phyloP scores from a whole-genome alignment of 2,797 vertebrate genomes.

The Eulemur rubriventer region DNA sequence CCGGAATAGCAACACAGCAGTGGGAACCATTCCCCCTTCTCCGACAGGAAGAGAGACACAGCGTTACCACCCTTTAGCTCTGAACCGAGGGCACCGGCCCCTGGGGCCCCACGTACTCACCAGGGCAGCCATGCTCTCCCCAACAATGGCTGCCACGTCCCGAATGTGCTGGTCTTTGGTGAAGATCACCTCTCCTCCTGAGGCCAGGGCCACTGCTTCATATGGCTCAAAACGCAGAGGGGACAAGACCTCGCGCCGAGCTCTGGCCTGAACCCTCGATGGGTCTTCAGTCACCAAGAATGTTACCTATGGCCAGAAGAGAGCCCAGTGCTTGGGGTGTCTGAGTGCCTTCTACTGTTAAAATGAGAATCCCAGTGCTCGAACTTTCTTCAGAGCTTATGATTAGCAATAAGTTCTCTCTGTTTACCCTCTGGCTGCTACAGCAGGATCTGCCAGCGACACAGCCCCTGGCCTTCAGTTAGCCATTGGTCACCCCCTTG shows the following conservation, averaged over 20 bases:
- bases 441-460: not conserved
- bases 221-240: conserved; percentile 91
- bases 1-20: not conserved
- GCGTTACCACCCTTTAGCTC: not conserved
- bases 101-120: conserved; percentile 70
- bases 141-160: conserved; percentile 87
- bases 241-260: conserved; percentile 83
- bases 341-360: not conserved
- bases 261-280: conserved; percentile 72
- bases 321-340: not conserved
- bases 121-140: conserved; percentile 86
- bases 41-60: not conserved
- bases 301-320: conserved; percentile 87
- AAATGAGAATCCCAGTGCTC: not conserved
- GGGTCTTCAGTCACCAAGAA: conserved; percentile 93
- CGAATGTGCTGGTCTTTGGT: conserved; percentile 90
- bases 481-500: not conserved
- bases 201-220: conserved; percentile 87
- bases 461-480: not conserved
- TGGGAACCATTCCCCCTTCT: not conserved
- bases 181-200: conserved; percentile 92
- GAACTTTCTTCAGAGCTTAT: not conserved
- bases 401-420: not conserved
- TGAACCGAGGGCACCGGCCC: not conserved
- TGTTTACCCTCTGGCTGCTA: not conserved